Evolutionary conservation across 2,888 invertebrate species (phyloP).

Genomic region (Tipula unca): DNA sequence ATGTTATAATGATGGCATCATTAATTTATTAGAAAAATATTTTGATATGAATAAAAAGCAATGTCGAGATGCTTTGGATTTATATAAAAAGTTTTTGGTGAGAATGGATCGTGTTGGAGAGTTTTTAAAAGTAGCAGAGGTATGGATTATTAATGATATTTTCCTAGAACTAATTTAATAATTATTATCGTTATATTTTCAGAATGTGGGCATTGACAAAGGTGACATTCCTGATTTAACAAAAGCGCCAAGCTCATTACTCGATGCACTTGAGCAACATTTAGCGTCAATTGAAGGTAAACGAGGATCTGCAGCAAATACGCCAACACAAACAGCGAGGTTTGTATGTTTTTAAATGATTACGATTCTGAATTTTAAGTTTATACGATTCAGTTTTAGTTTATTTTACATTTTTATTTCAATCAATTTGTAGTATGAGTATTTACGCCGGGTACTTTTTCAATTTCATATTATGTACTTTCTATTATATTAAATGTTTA

Average conservation of each 20-base stretch:
- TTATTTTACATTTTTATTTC: not conserved
- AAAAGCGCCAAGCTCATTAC: constrained; percentile 91
- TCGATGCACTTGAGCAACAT: constrained; percentile 96
- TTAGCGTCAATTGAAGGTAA: constrained; percentile 88
- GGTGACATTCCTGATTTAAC: constrained; percentile 98
- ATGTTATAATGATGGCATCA: constrained; percentile 99
- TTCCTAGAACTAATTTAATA: not conserved
- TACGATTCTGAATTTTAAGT: not conserved
- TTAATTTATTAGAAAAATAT: constrained; percentile 97
- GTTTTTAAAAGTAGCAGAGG: constrained; percentile 83
- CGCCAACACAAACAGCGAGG: constrained; percentile 80
- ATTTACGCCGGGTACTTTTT: not conserved
- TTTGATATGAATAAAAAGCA: constrained; percentile 99
- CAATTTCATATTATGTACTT: not conserved
- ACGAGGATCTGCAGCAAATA: constrained; percentile 76
- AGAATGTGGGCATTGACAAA: constrained; percentile 95
- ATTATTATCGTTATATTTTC: constrained; percentile 24
- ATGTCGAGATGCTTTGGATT: constrained; percentile 92
- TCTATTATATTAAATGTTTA: not conserved
- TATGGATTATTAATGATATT: constrained; percentile 30
- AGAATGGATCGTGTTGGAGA: constrained; percentile 98
- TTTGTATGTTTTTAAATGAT: constrained; percentile 34
- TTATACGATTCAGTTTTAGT: not conserved
- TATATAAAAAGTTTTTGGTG: constrained; percentile 97
- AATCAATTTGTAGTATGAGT: not conserved